Conservation (phyloP, 2,113 vertebrate species). For the Neoarius graeffei region DNA sequence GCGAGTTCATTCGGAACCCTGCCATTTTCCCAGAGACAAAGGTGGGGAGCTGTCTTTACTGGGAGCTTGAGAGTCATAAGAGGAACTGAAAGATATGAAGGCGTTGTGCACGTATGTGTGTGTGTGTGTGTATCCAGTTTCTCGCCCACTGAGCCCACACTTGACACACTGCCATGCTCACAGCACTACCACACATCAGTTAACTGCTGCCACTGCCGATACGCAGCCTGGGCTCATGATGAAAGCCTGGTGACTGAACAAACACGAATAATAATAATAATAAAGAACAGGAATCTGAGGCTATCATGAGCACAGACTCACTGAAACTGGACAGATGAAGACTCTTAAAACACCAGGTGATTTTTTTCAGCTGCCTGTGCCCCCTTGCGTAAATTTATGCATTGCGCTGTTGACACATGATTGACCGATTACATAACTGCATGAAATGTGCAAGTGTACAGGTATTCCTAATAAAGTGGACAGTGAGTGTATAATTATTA, state of each 20-base stretch:
- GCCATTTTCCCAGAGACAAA: slow-evolving; percentile 36
- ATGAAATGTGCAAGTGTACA: too few relatives aligned
- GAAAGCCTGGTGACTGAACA: slow-evolving; percentile 8
- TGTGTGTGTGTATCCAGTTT: slow-evolving; percentile 4
- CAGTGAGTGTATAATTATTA: too few relatives aligned
- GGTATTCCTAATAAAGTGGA: too few relatives aligned
- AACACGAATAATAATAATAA: neutral
- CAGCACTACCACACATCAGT: slow-evolving; percentile 27
- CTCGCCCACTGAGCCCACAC: slow-evolving; percentile 10
- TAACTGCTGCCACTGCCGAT: slow-evolving; percentile 20
- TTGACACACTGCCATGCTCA: slow-evolving; percentile 2
- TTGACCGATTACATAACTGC: too few relatives aligned
- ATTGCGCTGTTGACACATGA: too few relatives aligned
- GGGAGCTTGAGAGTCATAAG: slow-evolving; percentile 6
- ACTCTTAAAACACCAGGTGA: too few relatives aligned
- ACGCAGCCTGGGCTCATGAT: slow-evolving; percentile 1
- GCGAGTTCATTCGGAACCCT: slow-evolving; percentile 36
- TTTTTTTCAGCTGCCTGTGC: too few relatives aligned
- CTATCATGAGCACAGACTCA: too few relatives aligned
- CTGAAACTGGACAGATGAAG: too few relatives aligned
- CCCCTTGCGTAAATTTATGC: too few relatives aligned
- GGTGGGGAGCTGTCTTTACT: slow-evolving; percentile 30
- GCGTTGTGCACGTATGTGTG: neutral
- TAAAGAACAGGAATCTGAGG: too few relatives aligned
- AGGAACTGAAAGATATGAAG: slow-evolving; percentile 28